A percentile compares a stretch with the other conserved stretches of the same genome.
Evolutionary conservation across 2,797 vertebrate genomes (phyloP).

Genomic region (Tenualosa ilisha): DNA sequence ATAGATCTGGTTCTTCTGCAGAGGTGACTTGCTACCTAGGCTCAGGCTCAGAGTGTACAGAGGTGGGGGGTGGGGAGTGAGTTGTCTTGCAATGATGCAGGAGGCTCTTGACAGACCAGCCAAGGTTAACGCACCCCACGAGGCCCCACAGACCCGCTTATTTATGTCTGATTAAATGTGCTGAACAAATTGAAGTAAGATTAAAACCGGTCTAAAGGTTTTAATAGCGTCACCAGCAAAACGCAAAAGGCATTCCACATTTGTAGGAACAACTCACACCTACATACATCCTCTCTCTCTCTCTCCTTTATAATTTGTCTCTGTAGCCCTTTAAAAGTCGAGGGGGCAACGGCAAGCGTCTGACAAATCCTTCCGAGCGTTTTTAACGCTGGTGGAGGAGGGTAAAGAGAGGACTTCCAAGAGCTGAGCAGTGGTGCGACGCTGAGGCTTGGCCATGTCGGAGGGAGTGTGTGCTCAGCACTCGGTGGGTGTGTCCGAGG

Average conservation of each 20-base stretch:
- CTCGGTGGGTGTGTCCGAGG: neutral
- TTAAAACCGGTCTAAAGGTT: conserved; percentile 61
- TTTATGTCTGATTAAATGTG: conserved; percentile 66
- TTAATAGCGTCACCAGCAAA: conserved; percentile 43
- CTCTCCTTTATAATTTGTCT: neutral
- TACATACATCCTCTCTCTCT: neutral
- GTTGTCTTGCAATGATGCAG: conserved; percentile 50
- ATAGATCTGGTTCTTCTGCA: conserved; percentile 11
- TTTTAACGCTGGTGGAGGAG: neutral
- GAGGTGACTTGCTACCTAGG: neutral
- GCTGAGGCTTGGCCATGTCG: neutral
- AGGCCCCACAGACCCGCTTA: conserved; percentile 47
- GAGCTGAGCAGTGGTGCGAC: neutral
- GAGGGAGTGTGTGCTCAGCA: conserved; percentile 31
- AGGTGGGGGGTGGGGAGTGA: conserved; percentile 30
- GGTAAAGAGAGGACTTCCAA: conserved; percentile 27
- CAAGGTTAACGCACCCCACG: conserved; percentile 62
- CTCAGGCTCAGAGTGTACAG: conserved; percentile 33
- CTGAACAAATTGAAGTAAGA: conserved; percentile 56
- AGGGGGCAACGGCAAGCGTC: neutral
- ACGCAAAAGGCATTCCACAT: conserved; percentile 43
- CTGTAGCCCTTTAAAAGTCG: conserved; percentile 7
- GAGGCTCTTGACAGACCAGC: conserved; percentile 56
- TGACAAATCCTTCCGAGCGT: neutral
- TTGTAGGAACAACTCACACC: conserved; percentile 40